phyloP scores from a whole-genome alignment of 2,113 vertebrate genomes.

The Trogon melanurus region DNA sequence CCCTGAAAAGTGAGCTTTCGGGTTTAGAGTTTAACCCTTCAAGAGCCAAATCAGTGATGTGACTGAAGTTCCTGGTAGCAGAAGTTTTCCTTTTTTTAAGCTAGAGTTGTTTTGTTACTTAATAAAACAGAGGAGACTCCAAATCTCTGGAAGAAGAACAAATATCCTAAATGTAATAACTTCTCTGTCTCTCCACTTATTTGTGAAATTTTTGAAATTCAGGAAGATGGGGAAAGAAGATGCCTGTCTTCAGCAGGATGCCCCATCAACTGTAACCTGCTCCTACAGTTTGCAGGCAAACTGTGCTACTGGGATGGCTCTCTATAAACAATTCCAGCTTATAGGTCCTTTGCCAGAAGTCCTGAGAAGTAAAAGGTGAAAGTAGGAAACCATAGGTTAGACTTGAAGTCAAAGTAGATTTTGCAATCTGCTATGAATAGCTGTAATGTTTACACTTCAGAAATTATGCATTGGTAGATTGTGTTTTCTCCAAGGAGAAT shows the following conservation, averaged over 20 bases:
- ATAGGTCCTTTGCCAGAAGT: neutral
- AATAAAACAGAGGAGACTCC: neutral
- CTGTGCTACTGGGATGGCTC: neutral
- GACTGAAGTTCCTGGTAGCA: neutral
- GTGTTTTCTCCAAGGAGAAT: neutral
- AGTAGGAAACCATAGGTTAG: neutral
- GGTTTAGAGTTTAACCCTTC: slow-evolving; percentile 14
- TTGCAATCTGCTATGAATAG: neutral
- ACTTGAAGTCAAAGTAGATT: neutral
- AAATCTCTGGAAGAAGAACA: neutral
- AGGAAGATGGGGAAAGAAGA: neutral
- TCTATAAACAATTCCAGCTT: neutral
- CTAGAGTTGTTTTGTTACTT: neutral
- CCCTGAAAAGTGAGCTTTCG: slow-evolving; percentile 6
- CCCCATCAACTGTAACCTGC: neutral
- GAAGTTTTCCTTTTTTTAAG: neutral
- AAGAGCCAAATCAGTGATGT: neutral
- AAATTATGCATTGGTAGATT: neutral
- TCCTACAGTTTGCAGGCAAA: neutral
- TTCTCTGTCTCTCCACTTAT: neutral
- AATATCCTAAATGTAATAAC: neutral
- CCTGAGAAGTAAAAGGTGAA: neutral
- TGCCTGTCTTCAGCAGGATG: neutral
- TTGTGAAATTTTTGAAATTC: neutral
- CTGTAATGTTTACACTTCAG: neutral